Percentiles rank a stretch among this genome's conserved stretches.
Evolutionary conservation across 2,888 invertebrate species (phyloP).

Genomic region (Pycnomerus fuliginosus): DNA sequence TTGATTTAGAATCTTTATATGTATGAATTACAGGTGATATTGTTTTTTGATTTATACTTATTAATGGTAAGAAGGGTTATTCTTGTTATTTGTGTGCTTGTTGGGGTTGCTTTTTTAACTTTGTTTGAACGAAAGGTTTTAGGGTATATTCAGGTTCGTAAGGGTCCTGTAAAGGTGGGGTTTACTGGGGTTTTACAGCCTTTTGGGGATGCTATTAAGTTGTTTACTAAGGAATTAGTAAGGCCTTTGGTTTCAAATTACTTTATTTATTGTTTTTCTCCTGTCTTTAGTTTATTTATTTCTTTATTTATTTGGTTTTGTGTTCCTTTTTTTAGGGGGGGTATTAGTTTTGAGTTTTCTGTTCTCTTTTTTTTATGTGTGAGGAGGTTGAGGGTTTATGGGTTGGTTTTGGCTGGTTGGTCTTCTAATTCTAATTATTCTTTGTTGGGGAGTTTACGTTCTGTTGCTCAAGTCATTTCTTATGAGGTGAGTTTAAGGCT

Average conservation of each 20-base stretch:
- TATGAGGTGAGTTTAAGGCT: constrained; percentile 72
- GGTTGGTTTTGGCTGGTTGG: constrained; percentile 64
- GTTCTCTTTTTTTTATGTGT: constrained; percentile 66
- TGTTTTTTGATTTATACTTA: constrained; percentile 53
- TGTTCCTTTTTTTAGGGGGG: constrained; percentile 59
- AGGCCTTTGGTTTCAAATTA: constrained; percentile 62
- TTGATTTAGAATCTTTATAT: constrained; percentile 71
- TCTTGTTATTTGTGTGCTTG: constrained; percentile 58
- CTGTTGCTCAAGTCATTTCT: constrained; percentile 73
- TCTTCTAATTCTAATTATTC: constrained; percentile 74
- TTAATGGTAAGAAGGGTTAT: constrained; percentile 45
- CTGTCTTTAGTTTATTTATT: constrained; percentile 61
- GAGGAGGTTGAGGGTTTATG: constrained; percentile 65
- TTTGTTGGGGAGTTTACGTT: constrained; percentile 66
- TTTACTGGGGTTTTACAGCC: constrained; percentile 65
- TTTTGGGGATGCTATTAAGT: constrained; percentile 71
- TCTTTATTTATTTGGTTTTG: constrained; percentile 61
- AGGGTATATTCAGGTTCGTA: constrained; percentile 72
- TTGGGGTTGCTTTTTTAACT: constrained; percentile 70
- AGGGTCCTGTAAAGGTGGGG: constrained; percentile 72
- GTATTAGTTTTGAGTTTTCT: constrained; percentile 60
- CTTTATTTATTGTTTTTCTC: constrained; percentile 60
- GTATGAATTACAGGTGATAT: constrained; percentile 62
- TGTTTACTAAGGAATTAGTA: constrained; percentile 67
- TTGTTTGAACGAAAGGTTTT: constrained; percentile 71